These are phyloP conservation scores for Chelon labrosus DNA, from an alignment of 2,797 vertebrate species.

Conservation along the genomic window DNA sequence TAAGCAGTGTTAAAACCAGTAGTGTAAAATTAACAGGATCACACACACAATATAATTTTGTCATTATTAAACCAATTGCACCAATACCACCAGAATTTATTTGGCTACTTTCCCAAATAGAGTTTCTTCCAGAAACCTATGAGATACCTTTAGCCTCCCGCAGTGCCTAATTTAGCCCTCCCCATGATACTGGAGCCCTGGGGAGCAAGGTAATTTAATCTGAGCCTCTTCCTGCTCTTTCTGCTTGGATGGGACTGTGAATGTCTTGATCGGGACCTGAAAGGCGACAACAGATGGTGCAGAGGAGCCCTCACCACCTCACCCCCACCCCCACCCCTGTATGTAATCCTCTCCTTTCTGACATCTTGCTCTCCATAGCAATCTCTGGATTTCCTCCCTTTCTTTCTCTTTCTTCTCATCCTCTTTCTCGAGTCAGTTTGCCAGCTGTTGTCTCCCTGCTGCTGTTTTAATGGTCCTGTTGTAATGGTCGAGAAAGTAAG, in stretches of 20 bases:
- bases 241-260: constrained; percentile 60
- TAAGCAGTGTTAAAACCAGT: no score
- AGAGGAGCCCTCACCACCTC: constrained; percentile 54
- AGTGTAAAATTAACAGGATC: no score
- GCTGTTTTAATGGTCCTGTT: constrained; percentile 1
- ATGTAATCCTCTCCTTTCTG: constrained; percentile 51
- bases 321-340: constrained; percentile 37
- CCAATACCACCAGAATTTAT: no score
- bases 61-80: no score
- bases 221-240: constrained; percentile 44
- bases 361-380: constrained; percentile 27
- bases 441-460: neutral
- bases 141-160: constrained; percentile 50
- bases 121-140: constrained; percentile 22
- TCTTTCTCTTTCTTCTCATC: constrained; percentile 15
- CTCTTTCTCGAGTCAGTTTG: constrained; percentile 16
- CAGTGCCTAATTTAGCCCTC: constrained; percentile 65
- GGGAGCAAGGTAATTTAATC: constrained; percentile 67
- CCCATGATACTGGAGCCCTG: constrained; percentile 48
- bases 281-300: constrained; percentile 73
- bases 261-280: constrained; percentile 73
- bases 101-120: no score
- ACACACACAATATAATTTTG: no score
- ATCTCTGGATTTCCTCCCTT: constrained; percentile 9
- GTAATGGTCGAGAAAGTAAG: constrained; percentile 19